Evolutionary conservation across 1,140 invertebrate genomes (phyloP).

Genomic region (Hylaeus anthracinus): DNA sequence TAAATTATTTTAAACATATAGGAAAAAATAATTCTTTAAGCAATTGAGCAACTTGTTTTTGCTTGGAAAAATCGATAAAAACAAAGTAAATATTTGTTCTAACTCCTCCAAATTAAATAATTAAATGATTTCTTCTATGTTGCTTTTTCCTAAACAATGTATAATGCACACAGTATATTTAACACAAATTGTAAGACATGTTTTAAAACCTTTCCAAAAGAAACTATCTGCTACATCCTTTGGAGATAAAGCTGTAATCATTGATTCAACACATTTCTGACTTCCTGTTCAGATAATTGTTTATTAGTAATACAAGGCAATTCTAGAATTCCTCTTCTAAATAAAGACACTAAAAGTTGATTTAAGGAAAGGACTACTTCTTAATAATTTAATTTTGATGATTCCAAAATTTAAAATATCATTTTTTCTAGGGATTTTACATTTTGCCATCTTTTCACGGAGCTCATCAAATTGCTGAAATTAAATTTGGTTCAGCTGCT

Average conservation of each 20-base stretch:
- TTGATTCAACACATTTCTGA: conserved; percentile 39
- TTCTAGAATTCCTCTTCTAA: too few species aligned
- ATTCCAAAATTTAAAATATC: not conserved
- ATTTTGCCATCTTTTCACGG: conserved; percentile 93
- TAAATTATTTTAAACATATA: not conserved
- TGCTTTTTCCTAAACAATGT: conserved; percentile 1
- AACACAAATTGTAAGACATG: not conserved
- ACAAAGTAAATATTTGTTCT: too few species aligned
- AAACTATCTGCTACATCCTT: conserved; percentile 47
- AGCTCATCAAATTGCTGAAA: conserved; percentile 91
- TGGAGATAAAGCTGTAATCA: conserved; percentile 46
- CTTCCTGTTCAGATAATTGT: conserved; percentile 60
- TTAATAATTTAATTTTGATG: not conserved
- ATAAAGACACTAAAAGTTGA: too few species aligned
- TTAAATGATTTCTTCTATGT: not conserved
- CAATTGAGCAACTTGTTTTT: too few species aligned
- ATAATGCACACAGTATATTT: conserved; percentile 2
- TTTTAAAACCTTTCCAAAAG: conserved; percentile 4
- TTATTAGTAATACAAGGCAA: not conserved
- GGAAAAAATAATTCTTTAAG: too few species aligned
- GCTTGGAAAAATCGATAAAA: too few species aligned
- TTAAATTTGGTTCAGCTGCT: conserved; percentile 91
- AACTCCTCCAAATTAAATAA: too few species aligned
- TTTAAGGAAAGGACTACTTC: too few species aligned
- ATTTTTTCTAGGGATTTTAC: conserved; percentile 86